Evolutionary conservation across 2,113 vertebrate genomes (phyloP).

Genomic region (Chrysochloris asiatica): DNA sequence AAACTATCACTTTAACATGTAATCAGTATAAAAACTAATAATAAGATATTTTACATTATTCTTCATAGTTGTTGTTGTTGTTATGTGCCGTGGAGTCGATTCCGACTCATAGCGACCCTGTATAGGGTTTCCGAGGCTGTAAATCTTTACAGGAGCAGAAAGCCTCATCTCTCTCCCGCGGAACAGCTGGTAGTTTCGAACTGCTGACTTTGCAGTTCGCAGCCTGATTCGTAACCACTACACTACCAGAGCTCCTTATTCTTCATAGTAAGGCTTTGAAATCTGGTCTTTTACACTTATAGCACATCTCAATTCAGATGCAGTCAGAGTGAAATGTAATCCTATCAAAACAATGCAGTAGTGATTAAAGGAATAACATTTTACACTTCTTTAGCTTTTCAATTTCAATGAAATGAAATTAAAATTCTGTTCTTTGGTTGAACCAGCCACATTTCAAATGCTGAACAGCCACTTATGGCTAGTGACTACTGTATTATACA

Average conservation of each 20-base stretch:
- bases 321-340: constrained; percentile 49
- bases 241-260: no score
- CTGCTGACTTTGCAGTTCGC: no score
- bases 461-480: neutral
- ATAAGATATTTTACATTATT: constrained; percentile 22
- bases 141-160: no score
- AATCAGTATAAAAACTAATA: constrained; percentile 52
- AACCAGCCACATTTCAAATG: constrained; percentile 20
- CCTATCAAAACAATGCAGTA: constrained; percentile 19
- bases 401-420: constrained; percentile 41
- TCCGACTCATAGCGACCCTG: no score
- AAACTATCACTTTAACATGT: constrained; percentile 41
- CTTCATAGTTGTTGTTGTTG: no score
- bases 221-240: no score
- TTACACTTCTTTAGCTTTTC: neutral
- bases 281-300: constrained; percentile 16
- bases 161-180: no score
- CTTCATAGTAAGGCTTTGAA: constrained; percentile 32
- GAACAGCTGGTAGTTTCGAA: no score
- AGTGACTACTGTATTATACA: neutral
- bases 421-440: constrained; percentile 38
- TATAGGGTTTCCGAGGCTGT: no score
- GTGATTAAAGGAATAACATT: neutral
- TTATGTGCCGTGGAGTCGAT: no score
- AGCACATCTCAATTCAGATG: constrained; percentile 23